Evolutionary conservation across 2,797 vertebrate species (phyloP).

Genomic region (Alosa sapidissima): DNA sequence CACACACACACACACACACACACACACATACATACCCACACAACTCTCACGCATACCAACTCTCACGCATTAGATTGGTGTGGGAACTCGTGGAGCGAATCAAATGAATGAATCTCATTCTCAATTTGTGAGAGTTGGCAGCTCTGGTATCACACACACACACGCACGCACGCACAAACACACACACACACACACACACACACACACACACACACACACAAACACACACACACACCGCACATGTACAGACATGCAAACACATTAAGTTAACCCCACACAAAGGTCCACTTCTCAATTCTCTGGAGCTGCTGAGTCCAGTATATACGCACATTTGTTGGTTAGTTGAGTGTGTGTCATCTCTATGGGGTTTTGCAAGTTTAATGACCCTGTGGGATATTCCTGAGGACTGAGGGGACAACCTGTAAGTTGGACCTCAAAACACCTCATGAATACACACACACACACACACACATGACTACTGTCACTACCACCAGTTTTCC

Average conservation of each 20-base stretch:
- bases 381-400: neutral
- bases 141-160: neutral
- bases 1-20: neutral
- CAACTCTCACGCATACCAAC: too few species aligned
- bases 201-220: too few species aligned
- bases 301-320: neutral
- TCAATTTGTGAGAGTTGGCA: too few species aligned
- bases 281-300: neutral
- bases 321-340: neutral
- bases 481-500: neutral
- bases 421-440: neutral
- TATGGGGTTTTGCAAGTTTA: neutral
- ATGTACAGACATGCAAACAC: neutral
- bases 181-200: too few species aligned
- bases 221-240: too few species aligned
- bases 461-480: neutral
- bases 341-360: neutral
- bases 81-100: too few species aligned
- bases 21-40: too few species aligned
- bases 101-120: too few species aligned
- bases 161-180: too few species aligned
- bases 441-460: too few species aligned
- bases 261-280: neutral
- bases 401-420: neutral
- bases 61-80: too few species aligned